phyloP scores from a whole-genome alignment of 2,797 vertebrate genomes.

The Falco berigora region DNA sequence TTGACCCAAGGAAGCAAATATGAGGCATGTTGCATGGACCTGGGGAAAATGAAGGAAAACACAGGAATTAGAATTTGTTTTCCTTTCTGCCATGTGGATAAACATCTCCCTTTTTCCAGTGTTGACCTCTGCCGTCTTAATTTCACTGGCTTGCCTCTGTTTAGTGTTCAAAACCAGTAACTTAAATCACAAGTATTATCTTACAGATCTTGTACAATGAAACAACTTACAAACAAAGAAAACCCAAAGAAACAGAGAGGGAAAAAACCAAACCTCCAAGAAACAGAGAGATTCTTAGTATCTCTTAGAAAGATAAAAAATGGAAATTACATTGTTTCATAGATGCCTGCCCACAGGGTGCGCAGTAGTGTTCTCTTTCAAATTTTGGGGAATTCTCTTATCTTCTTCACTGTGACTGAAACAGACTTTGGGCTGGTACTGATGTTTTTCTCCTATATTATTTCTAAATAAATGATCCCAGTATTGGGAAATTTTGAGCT shows the following conservation, averaged over 20 bases:
- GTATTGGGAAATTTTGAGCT: neutral
- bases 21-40: neutral
- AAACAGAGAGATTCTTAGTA: neutral
- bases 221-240: neutral
- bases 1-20: neutral
- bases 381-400: neutral
- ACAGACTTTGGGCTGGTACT: neutral
- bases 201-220: neutral
- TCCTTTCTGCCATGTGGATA: neutral
- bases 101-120: neutral
- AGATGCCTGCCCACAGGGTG: neutral
- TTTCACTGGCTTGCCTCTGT: neutral
- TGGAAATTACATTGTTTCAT: neutral
- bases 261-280: neutral
- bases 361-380: neutral
- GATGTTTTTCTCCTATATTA: neutral
- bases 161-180: neutral
- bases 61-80: neutral
- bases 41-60: neutral
- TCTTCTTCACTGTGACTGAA: neutral
- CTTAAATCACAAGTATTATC: neutral
- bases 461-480: neutral
- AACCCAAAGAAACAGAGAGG: too few relatives aligned
- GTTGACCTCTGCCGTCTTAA: neutral
- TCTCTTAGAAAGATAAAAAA: neutral